These are phyloP conservation scores for Plagodis pulveraria DNA, from an alignment of 2,888 invertebrate species.

Conservation along the genomic window DNA sequence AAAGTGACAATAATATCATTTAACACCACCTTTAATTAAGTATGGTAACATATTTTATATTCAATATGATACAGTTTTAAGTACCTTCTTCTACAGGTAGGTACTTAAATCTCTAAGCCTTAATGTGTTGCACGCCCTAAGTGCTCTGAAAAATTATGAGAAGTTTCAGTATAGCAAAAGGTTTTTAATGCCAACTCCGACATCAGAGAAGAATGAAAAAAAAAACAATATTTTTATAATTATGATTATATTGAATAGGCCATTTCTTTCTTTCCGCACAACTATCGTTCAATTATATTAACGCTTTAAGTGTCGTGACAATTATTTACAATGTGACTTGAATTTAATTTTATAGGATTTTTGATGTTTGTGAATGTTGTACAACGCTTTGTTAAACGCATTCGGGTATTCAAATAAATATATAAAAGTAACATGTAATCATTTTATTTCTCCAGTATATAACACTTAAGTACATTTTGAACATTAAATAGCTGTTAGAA, in stretches of 20 bases:
- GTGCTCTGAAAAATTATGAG: no score
- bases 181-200: no score
- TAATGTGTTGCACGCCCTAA: no score
- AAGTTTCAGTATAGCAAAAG: no score
- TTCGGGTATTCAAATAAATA: constrained; percentile 59
- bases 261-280: constrained; percentile 43
- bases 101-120: no score
- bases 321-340: constrained; percentile 73
- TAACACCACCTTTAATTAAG: no score
- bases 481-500: neutral
- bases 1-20: no score
- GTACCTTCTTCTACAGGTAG: no score
- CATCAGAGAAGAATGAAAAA: no score
- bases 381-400: constrained; percentile 79
- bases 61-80: no score
- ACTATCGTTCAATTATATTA: constrained; percentile 79
- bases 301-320: constrained; percentile 80
- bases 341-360: constrained; percentile 75
- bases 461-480: constrained; percentile 1
- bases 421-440: constrained; percentile 27
- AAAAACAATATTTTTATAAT: neutral
- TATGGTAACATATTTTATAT: no score
- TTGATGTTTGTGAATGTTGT: constrained; percentile 79
- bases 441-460: constrained; percentile 27
- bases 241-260: constrained; percentile 34